Percentiles rank a stretch among this genome's conserved stretches.
Evolutionary conservation across 2,113 vertebrate genomes (phyloP).

Genomic region (Ptychochromis oligacanthus): DNA sequence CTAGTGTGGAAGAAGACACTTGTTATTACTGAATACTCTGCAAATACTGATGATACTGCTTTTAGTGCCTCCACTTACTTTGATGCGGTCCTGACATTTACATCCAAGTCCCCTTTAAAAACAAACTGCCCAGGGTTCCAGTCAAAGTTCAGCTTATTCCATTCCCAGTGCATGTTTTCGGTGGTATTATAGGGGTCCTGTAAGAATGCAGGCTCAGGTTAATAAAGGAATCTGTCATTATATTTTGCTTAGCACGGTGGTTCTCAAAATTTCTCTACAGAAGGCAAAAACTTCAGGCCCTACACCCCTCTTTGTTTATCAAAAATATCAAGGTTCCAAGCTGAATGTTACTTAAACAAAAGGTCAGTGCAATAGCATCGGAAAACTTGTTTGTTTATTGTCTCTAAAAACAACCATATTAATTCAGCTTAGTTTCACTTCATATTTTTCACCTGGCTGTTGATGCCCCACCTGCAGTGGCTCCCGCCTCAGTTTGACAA

Average conservation of each 20-base stretch:
- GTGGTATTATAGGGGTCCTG: conserved; percentile 99
- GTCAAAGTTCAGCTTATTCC: conserved; percentile 90
- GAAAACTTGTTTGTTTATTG: background rate
- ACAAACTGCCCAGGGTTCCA: conserved; percentile 95
- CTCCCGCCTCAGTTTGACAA: background rate
- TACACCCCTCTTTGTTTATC: background rate
- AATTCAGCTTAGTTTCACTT: background rate
- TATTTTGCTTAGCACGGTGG: background rate
- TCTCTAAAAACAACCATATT: background rate
- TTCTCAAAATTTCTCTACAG: background rate
- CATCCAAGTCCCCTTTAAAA: conserved; percentile 92
- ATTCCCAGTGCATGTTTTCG: conserved; percentile 99
- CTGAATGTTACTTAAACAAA: background rate
- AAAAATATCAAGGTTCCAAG: background rate
- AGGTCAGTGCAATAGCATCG: background rate
- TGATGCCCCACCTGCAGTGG: background rate
- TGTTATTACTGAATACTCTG: background rate
- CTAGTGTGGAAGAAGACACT: conserved; percentile 66
- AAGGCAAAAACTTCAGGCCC: background rate
- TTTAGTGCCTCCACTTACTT: conserved; percentile 83
- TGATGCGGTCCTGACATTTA: conserved; percentile 97
- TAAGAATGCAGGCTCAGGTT: background rate
- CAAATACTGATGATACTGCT: background rate
- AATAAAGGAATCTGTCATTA: background rate
- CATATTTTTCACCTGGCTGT: background rate